Evolutionary conservation across 2,888 invertebrate species (phyloP).

Genomic region (Cosmorhoe ocellata): DNA sequence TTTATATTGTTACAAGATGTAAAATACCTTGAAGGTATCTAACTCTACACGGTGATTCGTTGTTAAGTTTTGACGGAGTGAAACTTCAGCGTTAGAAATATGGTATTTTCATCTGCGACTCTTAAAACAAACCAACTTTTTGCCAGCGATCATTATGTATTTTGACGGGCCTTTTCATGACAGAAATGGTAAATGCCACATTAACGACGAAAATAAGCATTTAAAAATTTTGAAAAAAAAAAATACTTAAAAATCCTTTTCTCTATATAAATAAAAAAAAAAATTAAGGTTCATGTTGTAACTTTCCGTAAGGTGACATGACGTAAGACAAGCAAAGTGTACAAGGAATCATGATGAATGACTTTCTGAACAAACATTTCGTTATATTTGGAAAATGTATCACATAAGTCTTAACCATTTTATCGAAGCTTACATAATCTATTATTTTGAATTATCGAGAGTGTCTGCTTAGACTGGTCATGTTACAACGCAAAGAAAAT

Average conservation of each 20-base stretch:
- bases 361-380: neutral
- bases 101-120: neutral
- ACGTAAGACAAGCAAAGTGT: conserved; percentile 3
- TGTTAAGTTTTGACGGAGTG: neutral
- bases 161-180: conserved; percentile 19
- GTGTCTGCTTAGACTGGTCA: conserved; percentile 32
- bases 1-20: neutral
- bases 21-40: neutral
- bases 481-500: conserved; percentile 45
- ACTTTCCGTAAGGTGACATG: neutral
- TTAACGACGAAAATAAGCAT: neutral
- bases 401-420: conserved; percentile 6
- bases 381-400: conserved; percentile 3
- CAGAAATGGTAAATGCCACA: conserved; percentile 2
- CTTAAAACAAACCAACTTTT: conserved; percentile 45
- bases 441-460: conserved; percentile 6
- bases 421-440: neutral
- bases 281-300: neutral
- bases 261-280: neutral
- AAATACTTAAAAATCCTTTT: too few relatives aligned
- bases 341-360: conserved; percentile 13
- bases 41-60: neutral
- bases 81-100: neutral
- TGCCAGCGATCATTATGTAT: conserved; percentile 41
- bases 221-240: too few relatives aligned